Evolutionary conservation across 2,888 invertebrate species (phyloP).

Genomic region (Cephus spinipes): DNA sequence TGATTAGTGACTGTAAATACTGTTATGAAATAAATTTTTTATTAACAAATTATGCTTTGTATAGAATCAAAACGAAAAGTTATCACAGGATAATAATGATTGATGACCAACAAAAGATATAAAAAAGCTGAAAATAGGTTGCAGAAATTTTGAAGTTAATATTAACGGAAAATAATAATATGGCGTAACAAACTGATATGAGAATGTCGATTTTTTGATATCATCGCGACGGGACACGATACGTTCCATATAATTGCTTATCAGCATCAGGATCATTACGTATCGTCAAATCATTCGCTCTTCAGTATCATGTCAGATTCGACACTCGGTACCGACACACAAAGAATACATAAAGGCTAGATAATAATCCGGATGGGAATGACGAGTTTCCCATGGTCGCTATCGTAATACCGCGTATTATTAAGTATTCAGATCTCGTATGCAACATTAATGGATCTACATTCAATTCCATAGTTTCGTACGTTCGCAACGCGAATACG

Average conservation of each 20-base stretch:
- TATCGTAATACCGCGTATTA: constrained; percentile 10
- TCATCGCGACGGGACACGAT: neutral
- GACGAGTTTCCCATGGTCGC: neutral
- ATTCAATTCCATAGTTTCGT: constrained; percentile 11
- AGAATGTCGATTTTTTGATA: too few species aligned
- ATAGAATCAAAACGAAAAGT: too few species aligned
- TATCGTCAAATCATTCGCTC: neutral
- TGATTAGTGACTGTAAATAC: neutral
- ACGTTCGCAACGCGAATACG: neutral
- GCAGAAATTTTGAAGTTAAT: too few species aligned
- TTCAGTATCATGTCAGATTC: neutral
- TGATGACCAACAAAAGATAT: too few species aligned
- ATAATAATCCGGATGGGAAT: neutral
- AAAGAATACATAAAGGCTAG: neutral
- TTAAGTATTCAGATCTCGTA: constrained; percentile 16
- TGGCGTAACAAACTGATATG: too few species aligned
- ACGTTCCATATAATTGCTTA: neutral
- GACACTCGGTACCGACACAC: neutral
- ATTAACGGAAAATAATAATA: too few species aligned
- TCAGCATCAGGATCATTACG: neutral
- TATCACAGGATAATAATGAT: too few species aligned
- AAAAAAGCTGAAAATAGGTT: too few species aligned
- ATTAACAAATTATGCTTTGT: neutral
- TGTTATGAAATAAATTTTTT: neutral
- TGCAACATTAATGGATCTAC: constrained; percentile 4